These are phyloP conservation scores for Herminia tarsipennalis DNA, from an alignment of 2,888 invertebrate genomes.

Conservation along the genomic window DNA sequence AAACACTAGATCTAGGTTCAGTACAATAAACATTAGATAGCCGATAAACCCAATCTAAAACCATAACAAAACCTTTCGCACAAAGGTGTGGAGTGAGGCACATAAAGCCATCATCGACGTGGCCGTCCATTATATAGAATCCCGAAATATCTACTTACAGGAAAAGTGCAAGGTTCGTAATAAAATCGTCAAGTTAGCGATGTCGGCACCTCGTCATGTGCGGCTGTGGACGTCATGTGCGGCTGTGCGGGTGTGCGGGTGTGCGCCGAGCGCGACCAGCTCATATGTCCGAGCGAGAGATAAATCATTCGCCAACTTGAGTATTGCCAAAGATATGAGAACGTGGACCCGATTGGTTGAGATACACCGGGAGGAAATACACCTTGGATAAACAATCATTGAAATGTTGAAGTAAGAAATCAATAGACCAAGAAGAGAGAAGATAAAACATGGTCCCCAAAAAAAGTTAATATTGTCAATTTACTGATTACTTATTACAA, in stretches of 20 bases:
- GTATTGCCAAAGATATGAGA: conserved; percentile 65
- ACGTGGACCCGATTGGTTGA: conserved; percentile 52
- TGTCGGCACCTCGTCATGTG: conserved; percentile 29
- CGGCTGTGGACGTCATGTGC: conserved; percentile 20
- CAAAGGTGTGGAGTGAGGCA: conserved; percentile 23
- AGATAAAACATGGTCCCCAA: background rate
- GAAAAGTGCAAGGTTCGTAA: conserved; percentile 22
- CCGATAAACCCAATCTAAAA: conserved; percentile 20
- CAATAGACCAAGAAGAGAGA: background rate
- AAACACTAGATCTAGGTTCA: conserved; percentile 5
- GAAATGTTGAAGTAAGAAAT: background rate
- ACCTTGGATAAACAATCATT: conserved; percentile 3
- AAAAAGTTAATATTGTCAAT: too few species aligned
- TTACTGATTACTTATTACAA: too few species aligned
- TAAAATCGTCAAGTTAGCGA: conserved; percentile 25
- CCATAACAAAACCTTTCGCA: conserved; percentile 17
- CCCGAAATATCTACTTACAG: conserved; percentile 7
- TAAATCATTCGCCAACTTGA: conserved; percentile 64
- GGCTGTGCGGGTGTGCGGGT: too few species aligned
- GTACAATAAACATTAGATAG: conserved; percentile 18
- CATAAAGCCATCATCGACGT: conserved; percentile 24
- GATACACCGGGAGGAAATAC: conserved; percentile 40
- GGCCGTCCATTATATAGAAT: conserved; percentile 2
- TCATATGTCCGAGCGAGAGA: conserved; percentile 57
- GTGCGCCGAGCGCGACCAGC: conserved; percentile 18